Evolutionary conservation across 37 sponge, comb jelly and placozoan genomes (phyloP), one percentile per base, ranked within the genome.

Genomic region (Haliclona indistincta): DNA sequence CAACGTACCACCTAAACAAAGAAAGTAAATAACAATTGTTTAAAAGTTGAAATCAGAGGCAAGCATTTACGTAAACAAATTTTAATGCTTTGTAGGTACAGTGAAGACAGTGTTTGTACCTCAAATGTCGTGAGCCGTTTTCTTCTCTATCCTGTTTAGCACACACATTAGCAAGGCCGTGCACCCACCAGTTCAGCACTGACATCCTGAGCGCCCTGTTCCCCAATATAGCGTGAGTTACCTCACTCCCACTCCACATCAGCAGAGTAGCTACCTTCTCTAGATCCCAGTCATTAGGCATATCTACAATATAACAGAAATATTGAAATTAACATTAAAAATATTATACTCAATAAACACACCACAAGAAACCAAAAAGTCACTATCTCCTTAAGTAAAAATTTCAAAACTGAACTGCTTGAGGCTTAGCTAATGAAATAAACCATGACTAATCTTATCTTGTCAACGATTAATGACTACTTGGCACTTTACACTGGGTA

Each of bases 221-320:
- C 7, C 78, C 85, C 55, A 84, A 30, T 41, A 84, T 44, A 25
- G 43, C 73, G 11, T 78, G 70, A 10, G 38, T 66, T 22, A 84
- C 53, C 33, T 62, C 58, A 10, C 53, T 34, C 3, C 85, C 85
- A 71, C 78, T 70, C 30, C 11, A 23, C 43, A 66, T 54, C 56
- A 84, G 44, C 4, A 84, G 66, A 40, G 54, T 61, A 0, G 85
- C 85, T 23, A 84, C 85, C 23, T 84, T 77, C 66, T 77, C 85
- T 43, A 84, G 56, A 71, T 78, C 77, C 85, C 85, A 84, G 10
- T 65, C 65, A 77, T 64, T 75, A 23, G 85, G 85, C 37, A 64
- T 78, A 36, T 43, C 78, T 77, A 54, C 26, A n/a, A n/a, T n/a
- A n/a, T n/a, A n/a, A n/a, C n/a, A n/a, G n/a, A n/a, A n/a, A n/a